phyloP scores from a whole-genome alignment of 2,797 vertebrate species.

The Cossypha niveicapilla region DNA sequence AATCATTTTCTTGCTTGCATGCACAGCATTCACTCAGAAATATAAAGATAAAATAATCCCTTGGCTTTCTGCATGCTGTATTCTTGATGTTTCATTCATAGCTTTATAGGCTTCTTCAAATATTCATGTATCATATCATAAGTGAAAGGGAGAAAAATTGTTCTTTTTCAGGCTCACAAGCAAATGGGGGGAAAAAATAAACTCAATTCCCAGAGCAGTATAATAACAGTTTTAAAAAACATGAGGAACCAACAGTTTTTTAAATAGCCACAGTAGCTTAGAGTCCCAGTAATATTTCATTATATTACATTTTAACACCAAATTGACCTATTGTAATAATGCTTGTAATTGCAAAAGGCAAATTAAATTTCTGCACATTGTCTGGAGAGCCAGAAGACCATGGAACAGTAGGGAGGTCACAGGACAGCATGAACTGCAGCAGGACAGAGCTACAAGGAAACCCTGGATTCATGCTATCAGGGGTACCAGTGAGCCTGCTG shows the following conservation, averaged over 20 bases:
- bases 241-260: constrained; percentile 20
- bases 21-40: constrained; percentile 49
- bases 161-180: constrained; percentile 48
- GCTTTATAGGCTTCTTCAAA: constrained; percentile 57
- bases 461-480: background rate
- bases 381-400: background rate
- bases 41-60: constrained; percentile 37
- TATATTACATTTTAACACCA: background rate
- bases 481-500: background rate
- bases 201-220: constrained; percentile 49
- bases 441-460: background rate
- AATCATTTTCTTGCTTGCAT: constrained; percentile 64
- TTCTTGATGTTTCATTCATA: constrained; percentile 55
- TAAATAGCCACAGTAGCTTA: constrained; percentile 32
- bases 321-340: constrained; percentile 33
- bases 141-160: constrained; percentile 65
- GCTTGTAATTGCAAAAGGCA: constrained; percentile 26
- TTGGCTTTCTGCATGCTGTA: background rate
- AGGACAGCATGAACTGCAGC: background rate
- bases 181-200: constrained; percentile 41
- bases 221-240: constrained; percentile 34
- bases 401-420: background rate
- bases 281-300: background rate
- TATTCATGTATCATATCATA: constrained; percentile 64
- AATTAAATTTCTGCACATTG: background rate